A percentile compares a stretch with the other conserved stretches of the same genome.
Conservation (phyloP, 2,888 invertebrate species). For the Acleris emargana region DNA sequence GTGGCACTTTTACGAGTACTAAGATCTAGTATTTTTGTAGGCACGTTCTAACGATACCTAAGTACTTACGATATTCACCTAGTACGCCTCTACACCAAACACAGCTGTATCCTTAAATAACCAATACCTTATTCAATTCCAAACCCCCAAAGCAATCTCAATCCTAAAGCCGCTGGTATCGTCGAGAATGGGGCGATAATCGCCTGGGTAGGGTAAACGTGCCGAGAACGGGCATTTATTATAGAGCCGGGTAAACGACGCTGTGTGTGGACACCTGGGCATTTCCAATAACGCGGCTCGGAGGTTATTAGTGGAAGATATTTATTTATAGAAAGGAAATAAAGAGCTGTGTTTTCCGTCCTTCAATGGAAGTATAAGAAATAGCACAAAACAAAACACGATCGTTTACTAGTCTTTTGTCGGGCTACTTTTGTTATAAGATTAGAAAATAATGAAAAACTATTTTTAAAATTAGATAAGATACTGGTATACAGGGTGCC, state of each 20-base stretch:
- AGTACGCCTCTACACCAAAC: neutral
- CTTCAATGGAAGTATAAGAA: too few species aligned
- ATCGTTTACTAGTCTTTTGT: too few species aligned
- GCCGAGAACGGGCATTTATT: constrained; percentile 21
- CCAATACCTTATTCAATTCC: constrained; percentile 15
- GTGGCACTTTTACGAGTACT: too few species aligned
- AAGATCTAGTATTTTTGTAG: too few species aligned
- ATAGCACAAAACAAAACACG: too few species aligned
- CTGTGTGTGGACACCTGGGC: constrained; percentile 32
- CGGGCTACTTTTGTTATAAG: too few species aligned
- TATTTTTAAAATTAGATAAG: too few species aligned
- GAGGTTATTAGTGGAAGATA: constrained; percentile 17
- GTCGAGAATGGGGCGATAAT: constrained; percentile 1
- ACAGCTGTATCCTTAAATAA: constrained; percentile 23
- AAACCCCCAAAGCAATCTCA: constrained; percentile 5
- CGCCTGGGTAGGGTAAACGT: constrained; percentile 1
- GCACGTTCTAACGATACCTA: too few species aligned
- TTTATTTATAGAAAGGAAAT: constrained; percentile 23
- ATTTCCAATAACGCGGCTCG: constrained; percentile 25
- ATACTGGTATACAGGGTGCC: too few species aligned
- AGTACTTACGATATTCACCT: too few species aligned
- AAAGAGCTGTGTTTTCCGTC: too few species aligned
- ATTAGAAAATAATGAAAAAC: too few species aligned
- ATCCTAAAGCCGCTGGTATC: constrained; percentile 10
- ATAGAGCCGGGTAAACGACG: constrained; percentile 24